Evolutionary conservation across 2,797 vertebrate species (phyloP), one percentile per base, ranked within the genome.

Genomic region (Coranthus polyacanthus): DNA sequence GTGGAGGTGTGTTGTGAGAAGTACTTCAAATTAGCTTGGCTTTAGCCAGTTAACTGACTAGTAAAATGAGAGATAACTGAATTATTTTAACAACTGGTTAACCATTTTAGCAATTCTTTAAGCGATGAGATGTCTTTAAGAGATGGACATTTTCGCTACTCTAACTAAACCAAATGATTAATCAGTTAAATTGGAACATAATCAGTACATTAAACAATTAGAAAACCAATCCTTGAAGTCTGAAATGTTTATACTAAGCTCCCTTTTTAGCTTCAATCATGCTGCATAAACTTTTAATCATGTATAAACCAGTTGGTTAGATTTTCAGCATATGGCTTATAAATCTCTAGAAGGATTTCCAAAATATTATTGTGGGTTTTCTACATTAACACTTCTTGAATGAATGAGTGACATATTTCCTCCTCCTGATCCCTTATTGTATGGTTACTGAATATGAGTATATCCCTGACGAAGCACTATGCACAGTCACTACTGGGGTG

Each of bases 401-500:
- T 42, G 45, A 64, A 39, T 32, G 62, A 55, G 55, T 46, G 51
- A 21, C 68, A 71, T 73, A 75, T 53, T 57, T 72, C 63, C 41
- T 63, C 41, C 57, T 42, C 26, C 36, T 64, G 58, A 67, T 69
- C 39, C 78, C 58, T 82, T 81, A 61, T 75, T 68, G 41, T 42
- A 72, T 39, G 44, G 63, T 52, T 47, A 78, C 72, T 75, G 37
- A 75, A 78, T 44, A 59, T 45, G 57, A 76, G 65, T 12, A 24
- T 49, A 56, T 72, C 24, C 36, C 57, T 41, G 60, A 59, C 20
- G 2, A 54, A 61, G 65, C 69, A 46, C 64, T 51, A 45, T 71
- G 75, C 73, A 44, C 50, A 61, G 78, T 84, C 81, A 83, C 81
- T 55, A 13, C 84, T 71, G 65, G 87, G 83, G 89, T 86, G 86